Base-by-base conservation (phyloP, 1,140 invertebrate species). In the Littorina saxatilis region DNA sequence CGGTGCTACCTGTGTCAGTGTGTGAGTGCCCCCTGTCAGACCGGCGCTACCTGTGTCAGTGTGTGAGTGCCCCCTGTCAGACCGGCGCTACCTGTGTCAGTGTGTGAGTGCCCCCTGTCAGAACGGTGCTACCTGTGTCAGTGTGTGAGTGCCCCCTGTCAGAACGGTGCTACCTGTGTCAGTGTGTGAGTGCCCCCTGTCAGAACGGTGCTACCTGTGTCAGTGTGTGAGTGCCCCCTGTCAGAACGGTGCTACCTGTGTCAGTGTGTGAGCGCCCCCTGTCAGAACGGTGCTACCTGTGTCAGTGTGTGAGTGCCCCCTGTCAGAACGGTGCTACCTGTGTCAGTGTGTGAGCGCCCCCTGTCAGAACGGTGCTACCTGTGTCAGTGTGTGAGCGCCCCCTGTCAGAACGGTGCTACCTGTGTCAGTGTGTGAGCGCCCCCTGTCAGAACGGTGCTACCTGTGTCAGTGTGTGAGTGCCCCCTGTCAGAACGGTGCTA, bases 381-480 rank as follows among this genome's bases (percentile, higher is more conserved):
- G n/a, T n/a, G n/a, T n/a, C n/a, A n/a, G n/a, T n/a, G n/a, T n/a
- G 40, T n/a, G n/a, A n/a, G n/a, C n/a, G n/a, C n/a, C n/a, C n/a
- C n/a, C n/a, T n/a, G n/a, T n/a, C n/a, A n/a, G 1, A 72, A 83
- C 55, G 76, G 74, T 20, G 83, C 76, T 20, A 81, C 77, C 23
- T 86, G 85, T 58, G n/a, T 39, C 5, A 83, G 85, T 40, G 29
- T n/a, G 66, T 58, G 85, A 20, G 77, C 82, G 58, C 75, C n/a
- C n/a, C n/a, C n/a, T n/a, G n/a, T n/a, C n/a, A n/a, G n/a, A n/a
- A n/a, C n/a, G n/a, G n/a, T n/a, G 55, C 15, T 84, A 82, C 61
- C 79, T 39, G 27, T 87, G 86, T 81, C 37, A 55, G 40, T 87
- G 86, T 84, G 20, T n/a, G n/a, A n/a, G n/a, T n/a, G n/a, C n/a